These are phyloP conservation scores for Tachypleus tridentatus DNA, from an alignment of 1,140 invertebrate species.

Conservation along the genomic window DNA sequence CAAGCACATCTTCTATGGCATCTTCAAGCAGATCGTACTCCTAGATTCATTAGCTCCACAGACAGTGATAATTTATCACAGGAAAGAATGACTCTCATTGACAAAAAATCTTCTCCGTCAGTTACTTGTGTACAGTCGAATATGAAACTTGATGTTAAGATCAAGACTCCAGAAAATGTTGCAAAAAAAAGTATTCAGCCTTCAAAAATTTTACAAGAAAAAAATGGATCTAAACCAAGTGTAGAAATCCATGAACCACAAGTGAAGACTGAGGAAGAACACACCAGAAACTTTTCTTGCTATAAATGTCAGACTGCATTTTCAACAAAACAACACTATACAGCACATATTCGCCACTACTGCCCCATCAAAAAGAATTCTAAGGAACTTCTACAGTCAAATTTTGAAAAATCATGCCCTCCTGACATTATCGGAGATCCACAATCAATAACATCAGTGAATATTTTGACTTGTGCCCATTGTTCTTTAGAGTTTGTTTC, in stretches of 20 bases:
- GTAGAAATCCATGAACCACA: constrained; percentile 2
- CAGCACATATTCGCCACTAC: constrained; percentile 14
- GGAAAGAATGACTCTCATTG: constrained; percentile 2
- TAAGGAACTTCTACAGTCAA: no score
- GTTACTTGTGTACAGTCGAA: constrained; percentile 6
- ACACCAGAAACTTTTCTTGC: constrained; percentile 16
- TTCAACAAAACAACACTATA: constrained; percentile 15
- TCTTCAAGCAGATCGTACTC: constrained; percentile 9
- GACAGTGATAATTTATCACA: background rate
- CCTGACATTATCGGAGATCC: no score
- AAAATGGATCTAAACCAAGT: no score
- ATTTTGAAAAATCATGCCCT: no score
- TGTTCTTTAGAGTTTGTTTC: constrained; percentile 2
- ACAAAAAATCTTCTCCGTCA: background rate
- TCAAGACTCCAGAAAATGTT: constrained; percentile 4
- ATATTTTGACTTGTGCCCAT: background rate
- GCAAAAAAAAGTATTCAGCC: background rate
- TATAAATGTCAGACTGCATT: constrained; percentile 15
- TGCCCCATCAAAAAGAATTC: background rate
- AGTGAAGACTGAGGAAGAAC: constrained; percentile 9
- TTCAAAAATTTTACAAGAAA: no score
- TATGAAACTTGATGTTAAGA: constrained; percentile 13
- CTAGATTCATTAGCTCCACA: background rate
- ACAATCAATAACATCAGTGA: no score
- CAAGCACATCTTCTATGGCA: constrained; percentile 19